These are phyloP conservation scores for Cerceris ruficornis DNA, from an alignment of 2,888 invertebrate species.

Conservation along the genomic window DNA sequence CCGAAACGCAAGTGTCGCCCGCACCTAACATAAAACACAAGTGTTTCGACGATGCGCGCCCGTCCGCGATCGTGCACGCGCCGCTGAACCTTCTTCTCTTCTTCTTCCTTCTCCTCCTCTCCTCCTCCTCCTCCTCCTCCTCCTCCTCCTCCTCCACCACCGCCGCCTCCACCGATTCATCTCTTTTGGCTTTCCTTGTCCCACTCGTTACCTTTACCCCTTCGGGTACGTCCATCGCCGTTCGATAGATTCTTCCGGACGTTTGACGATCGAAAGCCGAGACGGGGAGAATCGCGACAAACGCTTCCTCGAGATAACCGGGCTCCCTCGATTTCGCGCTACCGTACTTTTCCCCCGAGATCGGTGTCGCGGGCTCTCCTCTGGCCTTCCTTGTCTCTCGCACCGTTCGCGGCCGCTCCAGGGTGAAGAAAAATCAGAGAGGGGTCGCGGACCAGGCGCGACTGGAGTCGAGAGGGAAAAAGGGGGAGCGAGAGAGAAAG, in stretches of 20 bases:
- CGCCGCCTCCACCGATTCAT: conserved; percentile 3
- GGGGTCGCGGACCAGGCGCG: too few relatives aligned
- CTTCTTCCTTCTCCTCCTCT: conserved; percentile 15
- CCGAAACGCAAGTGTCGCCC: conserved; percentile 53
- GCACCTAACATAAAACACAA: conserved; percentile 65
- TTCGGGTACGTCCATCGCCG: too few relatives aligned
- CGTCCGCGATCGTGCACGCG: conserved; percentile 41
- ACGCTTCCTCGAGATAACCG: too few relatives aligned
- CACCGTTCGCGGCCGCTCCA: not conserved
- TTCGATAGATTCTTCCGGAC: too few relatives aligned
- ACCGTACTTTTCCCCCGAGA: not conserved
- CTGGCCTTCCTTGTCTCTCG: not conserved
- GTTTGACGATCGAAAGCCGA: too few relatives aligned
- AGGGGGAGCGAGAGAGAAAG: not conserved
- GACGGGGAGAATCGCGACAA: too few relatives aligned
- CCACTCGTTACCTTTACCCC: not conserved
- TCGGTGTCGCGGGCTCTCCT: not conserved
- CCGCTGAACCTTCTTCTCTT: conserved; percentile 36
- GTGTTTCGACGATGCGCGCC: conserved; percentile 54
- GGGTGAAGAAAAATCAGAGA: too few relatives aligned
- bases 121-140: conserved; percentile 9
- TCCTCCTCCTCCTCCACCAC: conserved; percentile 31
- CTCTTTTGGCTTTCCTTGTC: not conserved
- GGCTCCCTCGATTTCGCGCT: too few relatives aligned
- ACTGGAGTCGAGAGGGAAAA: too few relatives aligned